Conservation (phyloP, 2,797 vertebrate species). For the Pseudochirops cupreus region DNA sequence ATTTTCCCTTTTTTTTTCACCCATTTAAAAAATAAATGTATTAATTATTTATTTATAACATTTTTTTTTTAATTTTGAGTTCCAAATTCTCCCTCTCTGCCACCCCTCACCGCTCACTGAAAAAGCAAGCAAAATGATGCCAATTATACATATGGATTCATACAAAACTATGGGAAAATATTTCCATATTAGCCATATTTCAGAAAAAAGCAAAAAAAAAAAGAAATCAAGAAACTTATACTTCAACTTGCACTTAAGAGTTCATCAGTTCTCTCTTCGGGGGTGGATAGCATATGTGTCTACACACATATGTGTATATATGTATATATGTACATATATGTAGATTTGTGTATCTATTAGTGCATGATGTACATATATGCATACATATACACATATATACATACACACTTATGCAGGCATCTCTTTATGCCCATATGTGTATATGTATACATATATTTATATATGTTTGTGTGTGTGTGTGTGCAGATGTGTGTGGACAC, state of each 20-base stretch:
- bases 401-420: too few relatives aligned
- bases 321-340: neutral
- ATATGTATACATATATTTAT: too few relatives aligned
- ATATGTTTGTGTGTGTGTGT: too few relatives aligned
- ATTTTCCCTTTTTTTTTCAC: neutral
- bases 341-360: too few relatives aligned
- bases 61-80: neutral
- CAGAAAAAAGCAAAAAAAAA: neutral
- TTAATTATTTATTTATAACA: neutral
- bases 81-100: neutral
- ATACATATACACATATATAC: too few relatives aligned
- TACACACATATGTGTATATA: too few relatives aligned
- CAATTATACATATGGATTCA: neutral
- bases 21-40: neutral
- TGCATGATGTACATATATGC: neutral
- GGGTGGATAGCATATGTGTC: too few relatives aligned
- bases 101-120: neutral
- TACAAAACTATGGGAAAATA: neutral
- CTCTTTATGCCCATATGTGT: too few relatives aligned
- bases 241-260: neutral
- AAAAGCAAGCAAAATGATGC: neutral
- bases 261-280: neutral
- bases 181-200: neutral
- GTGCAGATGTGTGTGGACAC: too few relatives aligned
- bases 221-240: neutral